Evolutionary conservation across 2,888 invertebrate genomes (phyloP), one percentile per base, ranked within the genome.

Genomic region (Spodoptera littoralis): DNA sequence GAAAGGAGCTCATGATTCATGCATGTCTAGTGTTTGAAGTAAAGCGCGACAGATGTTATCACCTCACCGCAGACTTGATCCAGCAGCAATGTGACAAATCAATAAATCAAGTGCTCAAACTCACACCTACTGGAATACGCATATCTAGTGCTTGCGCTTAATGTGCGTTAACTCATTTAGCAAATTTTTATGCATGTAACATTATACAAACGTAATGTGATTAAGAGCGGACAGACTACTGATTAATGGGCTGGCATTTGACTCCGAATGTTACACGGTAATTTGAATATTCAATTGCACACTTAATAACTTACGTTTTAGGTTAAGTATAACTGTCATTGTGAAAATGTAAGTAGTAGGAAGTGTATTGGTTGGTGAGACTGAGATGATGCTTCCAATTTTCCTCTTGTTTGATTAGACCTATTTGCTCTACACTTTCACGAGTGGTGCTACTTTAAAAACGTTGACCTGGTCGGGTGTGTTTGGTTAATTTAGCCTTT

Each of bases 391-490:
- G 84, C 86, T 85, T 88, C 88, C 87, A 86, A 88, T 91, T 89
- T 90, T 87, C 84, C 76, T 85, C 83, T 85, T 91, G 87, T 92
- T 92, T 91, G 90, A 87, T 85, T 84, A 88, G 83, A 90, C 87
- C 86, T 93, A 88, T 92, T 92, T 92, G 89, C 84, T 88, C 88
- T 89, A 84, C 86, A 91, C 93, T 93, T 93, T 93, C 93, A 88
- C 92, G 84, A 87, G 78, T 88, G 86, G 89, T 86, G 92, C 92
- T 92, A 92, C 92, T 92, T 91, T 90, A 89, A 90, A 93, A 91
- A 87, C 91, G 90, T 90, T 92, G 91, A 92, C 90, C 91, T 88
- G 90, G 85, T 88, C 88, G 81, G 84, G 79, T 87, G 83, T 88
- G 88, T 88, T 90, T 88, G 87, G 89, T 85, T 88, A 88, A 91